A percentile compares a stretch with the other conserved stretches of the same genome.
These are phyloP conservation scores for Troides helena DNA, from an alignment of 2,888 invertebrate genomes.

Conservation along the genomic window DNA sequence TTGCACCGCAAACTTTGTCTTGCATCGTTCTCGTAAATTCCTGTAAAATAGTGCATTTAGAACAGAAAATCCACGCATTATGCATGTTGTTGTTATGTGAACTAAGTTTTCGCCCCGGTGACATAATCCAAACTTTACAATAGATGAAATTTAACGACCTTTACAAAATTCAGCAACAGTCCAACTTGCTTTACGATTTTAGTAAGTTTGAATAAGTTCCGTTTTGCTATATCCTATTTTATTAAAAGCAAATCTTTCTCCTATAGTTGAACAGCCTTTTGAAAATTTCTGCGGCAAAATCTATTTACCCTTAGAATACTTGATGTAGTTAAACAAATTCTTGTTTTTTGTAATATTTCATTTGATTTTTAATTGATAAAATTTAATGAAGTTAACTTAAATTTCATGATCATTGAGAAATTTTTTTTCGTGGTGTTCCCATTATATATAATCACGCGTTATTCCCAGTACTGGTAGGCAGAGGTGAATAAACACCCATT, in stretches of 20 bases:
- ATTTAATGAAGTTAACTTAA: no score
- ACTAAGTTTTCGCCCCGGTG: neutral
- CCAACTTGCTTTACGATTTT: no score
- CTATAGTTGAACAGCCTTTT: neutral
- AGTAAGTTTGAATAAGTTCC: neutral
- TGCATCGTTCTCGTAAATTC: conserved; percentile 11
- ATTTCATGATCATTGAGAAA: no score
- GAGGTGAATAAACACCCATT: no score
- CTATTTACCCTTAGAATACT: neutral
- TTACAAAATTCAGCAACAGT: conserved; percentile 2
- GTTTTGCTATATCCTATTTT: conserved; percentile 4
- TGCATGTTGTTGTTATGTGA: neutral
- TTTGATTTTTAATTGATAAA: no score
- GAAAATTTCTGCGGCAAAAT: neutral
- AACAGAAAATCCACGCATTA: conserved; percentile 4
- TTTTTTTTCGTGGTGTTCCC: no score
- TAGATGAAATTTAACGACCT: neutral
- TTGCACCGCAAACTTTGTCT: conserved; percentile 24
- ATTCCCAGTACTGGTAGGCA: no score
- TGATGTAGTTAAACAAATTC: neutral
- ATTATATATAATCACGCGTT: no score
- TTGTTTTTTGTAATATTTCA: neutral
- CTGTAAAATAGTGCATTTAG: conserved; percentile 14
- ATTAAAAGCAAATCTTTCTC: neutral
- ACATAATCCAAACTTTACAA: conserved; percentile 7